Base-by-base conservation (phyloP, 2,113 vertebrate genomes). In the Orthonyx spaldingii region DNA sequence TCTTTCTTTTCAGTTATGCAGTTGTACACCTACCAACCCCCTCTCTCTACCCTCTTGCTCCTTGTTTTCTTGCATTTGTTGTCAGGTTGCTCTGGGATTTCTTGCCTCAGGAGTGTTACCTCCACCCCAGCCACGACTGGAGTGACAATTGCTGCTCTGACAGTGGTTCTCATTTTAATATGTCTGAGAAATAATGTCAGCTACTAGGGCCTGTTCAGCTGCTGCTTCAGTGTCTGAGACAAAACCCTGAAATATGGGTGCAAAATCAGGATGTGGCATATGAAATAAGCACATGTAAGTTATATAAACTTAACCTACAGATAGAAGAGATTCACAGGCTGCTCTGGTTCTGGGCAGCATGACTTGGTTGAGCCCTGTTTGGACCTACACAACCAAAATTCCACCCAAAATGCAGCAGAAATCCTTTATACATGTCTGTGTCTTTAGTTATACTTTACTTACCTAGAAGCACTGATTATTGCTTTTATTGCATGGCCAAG, bases 241-340 rank as follows among this genome's bases (percentile, higher is more conserved):
- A 78, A 71, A 61, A 3, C 6, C 6, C 28, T 53, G 50, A 57
- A 83, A 63, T 28, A 19, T 0, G 0, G 2, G 8, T 56, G 46
- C 19, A 77, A 77, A 84, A 56, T 60, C 46, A 56, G 41, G 23
- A 42, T 70, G 17, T 13, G 11, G 17, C 18, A 17, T 27, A 24
- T 35, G 9, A 89, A 77, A 42, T 23, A 44, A 78, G 15, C 28
- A 70, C 27, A 3, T 10, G 0, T 27, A n/a, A 28, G 7, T 26
- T 39, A 33, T 3, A 9, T 59, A 55, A 83, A 56, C 32, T 21
- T 16, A 68, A 5, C 2, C 2, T 37, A 15, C 6, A 89, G 11
- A 15, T 11, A 21, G 30, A 44, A 56, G 21, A 33, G 14, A 57
- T 90, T 82, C 17, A 32, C 12, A 66, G 47, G 16, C 20, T 82